Conservation (phyloP, 2,888 invertebrate species). For the Leptinotarsa juncta region DNA sequence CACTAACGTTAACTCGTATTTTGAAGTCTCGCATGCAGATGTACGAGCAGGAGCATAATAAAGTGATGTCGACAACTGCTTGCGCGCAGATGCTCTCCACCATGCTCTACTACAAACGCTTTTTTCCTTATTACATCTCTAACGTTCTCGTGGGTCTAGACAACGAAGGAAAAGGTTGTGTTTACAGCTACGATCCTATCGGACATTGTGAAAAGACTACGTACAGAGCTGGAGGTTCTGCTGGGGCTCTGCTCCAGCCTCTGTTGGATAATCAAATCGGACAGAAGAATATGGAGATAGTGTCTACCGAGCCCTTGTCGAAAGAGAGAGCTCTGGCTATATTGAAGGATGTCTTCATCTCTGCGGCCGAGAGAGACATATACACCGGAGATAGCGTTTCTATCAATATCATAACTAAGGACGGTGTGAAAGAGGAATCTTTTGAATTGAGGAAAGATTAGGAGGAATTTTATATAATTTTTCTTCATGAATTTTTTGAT, state of each 20-base stretch:
- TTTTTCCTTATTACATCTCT: slow-evolving; percentile 98
- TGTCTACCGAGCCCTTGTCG: slow-evolving; percentile 73
- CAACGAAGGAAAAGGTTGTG: slow-evolving; percentile 91
- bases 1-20: slow-evolving; percentile 87
- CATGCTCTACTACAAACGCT: slow-evolving; percentile 94
- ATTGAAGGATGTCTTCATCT: slow-evolving; percentile 95
- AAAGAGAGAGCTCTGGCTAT: slow-evolving; percentile 86
- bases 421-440: slow-evolving; percentile 79
- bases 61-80: slow-evolving; percentile 91
- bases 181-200: slow-evolving; percentile 97
- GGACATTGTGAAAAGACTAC: slow-evolving; percentile 90
- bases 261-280: slow-evolving; percentile 97
- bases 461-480: slow-evolving; percentile 55
- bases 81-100: slow-evolving; percentile 96
- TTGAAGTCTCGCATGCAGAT: slow-evolving; percentile 91
- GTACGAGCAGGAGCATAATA: slow-evolving; percentile 95
- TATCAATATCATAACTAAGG: slow-evolving; percentile 89
- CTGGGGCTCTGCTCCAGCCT: slow-evolving; percentile 91
- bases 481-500: slow-evolving; percentile 29
- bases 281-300: slow-evolving; percentile 85
- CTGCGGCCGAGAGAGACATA: slow-evolving; percentile 98
- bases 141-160: slow-evolving; percentile 96
- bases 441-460: slow-evolving; percentile 91
- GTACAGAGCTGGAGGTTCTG: slow-evolving; percentile 92
- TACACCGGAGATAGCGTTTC: slow-evolving; percentile 93